Conservation (phyloP, 2,797 vertebrate species). For the Carduelis carduelis region DNA sequence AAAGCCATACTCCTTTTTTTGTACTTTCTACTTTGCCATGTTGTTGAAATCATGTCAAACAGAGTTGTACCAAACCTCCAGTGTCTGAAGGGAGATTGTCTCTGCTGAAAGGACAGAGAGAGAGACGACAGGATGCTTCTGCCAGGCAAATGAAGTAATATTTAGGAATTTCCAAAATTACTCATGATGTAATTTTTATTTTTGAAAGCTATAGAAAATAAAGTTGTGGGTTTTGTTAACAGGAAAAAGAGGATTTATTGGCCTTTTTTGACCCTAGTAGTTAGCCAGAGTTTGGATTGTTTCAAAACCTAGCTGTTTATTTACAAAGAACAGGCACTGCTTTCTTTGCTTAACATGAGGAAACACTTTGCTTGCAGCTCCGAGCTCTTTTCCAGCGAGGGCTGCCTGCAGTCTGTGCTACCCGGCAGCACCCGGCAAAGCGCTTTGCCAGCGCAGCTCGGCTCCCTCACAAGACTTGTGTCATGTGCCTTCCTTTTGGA, state of each 20-base stretch:
- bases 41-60: not conserved
- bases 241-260: conserved; percentile 18
- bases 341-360: conserved; percentile 18
- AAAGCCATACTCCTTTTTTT: not conserved
- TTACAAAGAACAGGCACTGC: not conserved
- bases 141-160: not conserved
- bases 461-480: not conserved
- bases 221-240: not conserved
- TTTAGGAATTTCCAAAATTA: not conserved
- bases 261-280: conserved; percentile 4
- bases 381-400: not conserved
- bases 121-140: not conserved
- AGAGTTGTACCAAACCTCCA: not conserved
- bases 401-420: not conserved
- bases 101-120: not conserved
- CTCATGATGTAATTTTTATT: not conserved
- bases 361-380: not conserved
- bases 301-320: conserved; percentile 20
- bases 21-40: not conserved
- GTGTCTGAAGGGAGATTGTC: not conserved
- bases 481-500: not conserved
- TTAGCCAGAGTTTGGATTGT: conserved; percentile 1
- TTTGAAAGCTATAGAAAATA: conserved; percentile 27
- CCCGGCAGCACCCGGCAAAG: not conserved
- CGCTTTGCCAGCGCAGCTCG: accelerated